Base-by-base conservation (phyloP, 1,140 invertebrate species). In the Mycetomoellerius zeteki region DNA sequence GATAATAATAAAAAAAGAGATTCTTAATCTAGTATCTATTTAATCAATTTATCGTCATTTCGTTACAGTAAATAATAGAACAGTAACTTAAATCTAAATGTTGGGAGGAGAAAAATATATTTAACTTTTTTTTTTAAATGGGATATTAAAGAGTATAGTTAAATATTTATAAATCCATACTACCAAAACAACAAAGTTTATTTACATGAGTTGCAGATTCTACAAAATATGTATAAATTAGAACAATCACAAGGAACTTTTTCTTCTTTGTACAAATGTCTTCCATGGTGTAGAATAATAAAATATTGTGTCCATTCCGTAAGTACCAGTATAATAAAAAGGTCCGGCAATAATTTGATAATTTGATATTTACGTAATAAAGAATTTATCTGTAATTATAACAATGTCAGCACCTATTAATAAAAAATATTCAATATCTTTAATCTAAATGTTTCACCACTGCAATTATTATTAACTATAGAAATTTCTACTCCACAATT, bases 181-280 rank as follows among this genome's bases (percentile, higher is more conserved):
- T 73, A 73, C 54, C 58, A 62, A 87, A 87, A 87, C 37, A 43
- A 87, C 50, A 87, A 37, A 87, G 80, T 87, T 87, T 87, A 87
- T 87, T 87, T 84, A 84, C 86, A 87, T 58, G 56, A 60, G 14
- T 50, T 37, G 37, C 37, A 54, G 27, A 86, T 84, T 86, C 65
- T 85, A 87, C 80, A 86, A 78, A 82, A 81, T 85, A 54, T 71
- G 21, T 80, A 78, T 81, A 69, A 86, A 80, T 86, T 80, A 72
- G 58, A 81, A 88, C 27, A 72, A 86, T 86, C 27, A 58, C 82
- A 86, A 86, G 72, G 73, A 85, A 85, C 60, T 84, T 65, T 85
- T 47, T 73, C 24, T 85, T 75, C 54, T 84, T 60, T 75, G 54
- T 84, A 75, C 69, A 84, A 73, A 50, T 62, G 3, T 84, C 69